Conservation (phyloP, 1,140 invertebrate species). For the Arctopsyche grandis region DNA sequence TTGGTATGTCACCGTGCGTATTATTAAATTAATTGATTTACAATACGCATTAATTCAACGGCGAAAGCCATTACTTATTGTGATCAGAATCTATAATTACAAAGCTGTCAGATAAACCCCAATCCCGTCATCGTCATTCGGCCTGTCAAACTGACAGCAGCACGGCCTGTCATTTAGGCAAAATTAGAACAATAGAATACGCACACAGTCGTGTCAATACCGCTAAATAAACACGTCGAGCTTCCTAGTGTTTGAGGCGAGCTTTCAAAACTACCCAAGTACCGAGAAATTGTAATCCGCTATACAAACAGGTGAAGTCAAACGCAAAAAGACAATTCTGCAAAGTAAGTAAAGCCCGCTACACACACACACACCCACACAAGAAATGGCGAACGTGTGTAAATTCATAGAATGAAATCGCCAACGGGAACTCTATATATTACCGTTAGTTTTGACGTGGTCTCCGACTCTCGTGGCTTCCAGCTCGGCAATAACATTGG, state of each 20-base stretch:
- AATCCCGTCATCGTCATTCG: neutral
- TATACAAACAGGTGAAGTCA: too few relatives aligned
- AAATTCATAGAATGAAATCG: neutral
- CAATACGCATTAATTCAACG: neutral
- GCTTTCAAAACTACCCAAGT: too few relatives aligned
- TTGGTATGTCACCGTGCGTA: neutral
- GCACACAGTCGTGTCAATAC: too few relatives aligned
- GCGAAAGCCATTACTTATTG: neutral
- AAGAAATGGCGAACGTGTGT: too few relatives aligned
- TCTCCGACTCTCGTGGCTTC: neutral
- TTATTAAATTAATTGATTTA: neutral
- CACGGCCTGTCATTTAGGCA: neutral
- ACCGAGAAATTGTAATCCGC: too few relatives aligned
- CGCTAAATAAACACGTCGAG: too few relatives aligned
- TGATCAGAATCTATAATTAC: neutral
- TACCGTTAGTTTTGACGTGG: conserved; percentile 28
- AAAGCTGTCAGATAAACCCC: neutral
- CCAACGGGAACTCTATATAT: conserved; percentile 21
- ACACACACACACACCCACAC: too few relatives aligned
- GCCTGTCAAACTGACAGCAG: neutral
- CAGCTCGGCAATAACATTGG: neutral
- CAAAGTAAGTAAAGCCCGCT: too few relatives aligned
- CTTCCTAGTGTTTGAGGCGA: too few relatives aligned
- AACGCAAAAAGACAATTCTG: too few relatives aligned
- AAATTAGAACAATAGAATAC: neutral